phyloP scores from a whole-genome alignment of 2,797 vertebrate genomes.

The Psittacula derbiana region DNA sequence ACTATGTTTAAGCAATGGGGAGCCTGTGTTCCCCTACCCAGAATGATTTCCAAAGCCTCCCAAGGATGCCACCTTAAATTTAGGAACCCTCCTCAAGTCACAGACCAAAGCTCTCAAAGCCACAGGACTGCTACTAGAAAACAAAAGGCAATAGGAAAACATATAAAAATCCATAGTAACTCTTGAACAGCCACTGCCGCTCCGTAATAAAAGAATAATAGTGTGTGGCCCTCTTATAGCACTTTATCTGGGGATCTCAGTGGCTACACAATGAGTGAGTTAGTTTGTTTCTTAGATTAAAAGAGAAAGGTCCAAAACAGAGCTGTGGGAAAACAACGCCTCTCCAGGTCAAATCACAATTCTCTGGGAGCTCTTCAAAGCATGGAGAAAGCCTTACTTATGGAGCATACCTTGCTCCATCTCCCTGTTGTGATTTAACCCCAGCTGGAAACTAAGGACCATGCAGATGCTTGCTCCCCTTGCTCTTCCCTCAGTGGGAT shows the following conservation, averaged over 20 bases:
- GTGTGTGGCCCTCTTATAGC: background rate
- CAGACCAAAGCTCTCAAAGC: constrained; percentile 22
- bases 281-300: background rate
- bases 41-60: background rate
- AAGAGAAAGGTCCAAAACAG: constrained; percentile 13
- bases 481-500: accelerated
- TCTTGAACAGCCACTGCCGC: constrained; percentile 9
- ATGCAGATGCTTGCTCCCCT: background rate
- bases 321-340: background rate
- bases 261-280: background rate
- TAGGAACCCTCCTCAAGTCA: background rate
- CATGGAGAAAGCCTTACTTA: background rate
- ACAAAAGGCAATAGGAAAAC: constrained; percentile 47
- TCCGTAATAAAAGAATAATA: background rate
- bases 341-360: background rate
- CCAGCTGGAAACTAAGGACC: background rate
- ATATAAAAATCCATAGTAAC: constrained; percentile 16
- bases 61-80: constrained; percentile 45
- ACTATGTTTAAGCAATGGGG: background rate
- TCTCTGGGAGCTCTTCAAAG: background rate
- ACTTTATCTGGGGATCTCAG: background rate
- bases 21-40: background rate
- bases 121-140: constrained; percentile 20
- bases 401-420: background rate
- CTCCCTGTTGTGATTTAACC: background rate